Conservation (phyloP, 1,140 invertebrate genomes). For the Drosophila albomicans region DNA sequence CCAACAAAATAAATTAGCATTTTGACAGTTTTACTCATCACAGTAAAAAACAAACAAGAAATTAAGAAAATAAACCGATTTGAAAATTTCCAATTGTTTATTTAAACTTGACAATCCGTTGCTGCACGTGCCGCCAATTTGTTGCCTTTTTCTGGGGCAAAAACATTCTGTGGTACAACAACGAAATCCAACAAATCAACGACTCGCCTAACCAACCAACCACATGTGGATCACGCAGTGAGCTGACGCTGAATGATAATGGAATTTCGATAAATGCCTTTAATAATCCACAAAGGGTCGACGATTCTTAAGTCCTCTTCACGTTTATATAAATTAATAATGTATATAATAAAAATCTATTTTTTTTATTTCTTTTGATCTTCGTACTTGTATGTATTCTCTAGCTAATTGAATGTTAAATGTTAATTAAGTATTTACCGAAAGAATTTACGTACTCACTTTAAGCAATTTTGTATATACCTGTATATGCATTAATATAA, state of each 20-base stretch:
- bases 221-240: conserved; percentile 61
- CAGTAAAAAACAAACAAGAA: conserved; percentile 7
- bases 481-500: conserved; percentile 6
- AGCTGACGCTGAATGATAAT: conserved; percentile 79
- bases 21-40: conserved; percentile 32
- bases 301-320: conserved; percentile 9
- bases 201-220: conserved; percentile 25
- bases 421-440: conserved; percentile 33
- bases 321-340: conserved; percentile 3
- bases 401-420: conserved; percentile 18
- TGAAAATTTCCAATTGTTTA: conserved; percentile 50
- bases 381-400: neutral
- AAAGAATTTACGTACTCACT: conserved; percentile 21
- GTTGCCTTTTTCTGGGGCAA: conserved; percentile 25
- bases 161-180: conserved; percentile 23
- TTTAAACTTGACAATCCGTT: conserved; percentile 45
- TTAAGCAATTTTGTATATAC: conserved; percentile 36
- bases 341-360: conserved; percentile 20
- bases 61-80: conserved; percentile 18
- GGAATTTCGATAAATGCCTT: conserved; percentile 68
- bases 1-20: conserved; percentile 37
- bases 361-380: neutral
- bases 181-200: conserved; percentile 13
- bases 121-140: conserved; percentile 46
- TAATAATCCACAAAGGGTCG: conserved; percentile 54